Evolutionary conservation across 1,140 invertebrate genomes (phyloP), one percentile per base, ranked within the genome.

Genomic region (Pseudobourletiella spinata): DNA sequence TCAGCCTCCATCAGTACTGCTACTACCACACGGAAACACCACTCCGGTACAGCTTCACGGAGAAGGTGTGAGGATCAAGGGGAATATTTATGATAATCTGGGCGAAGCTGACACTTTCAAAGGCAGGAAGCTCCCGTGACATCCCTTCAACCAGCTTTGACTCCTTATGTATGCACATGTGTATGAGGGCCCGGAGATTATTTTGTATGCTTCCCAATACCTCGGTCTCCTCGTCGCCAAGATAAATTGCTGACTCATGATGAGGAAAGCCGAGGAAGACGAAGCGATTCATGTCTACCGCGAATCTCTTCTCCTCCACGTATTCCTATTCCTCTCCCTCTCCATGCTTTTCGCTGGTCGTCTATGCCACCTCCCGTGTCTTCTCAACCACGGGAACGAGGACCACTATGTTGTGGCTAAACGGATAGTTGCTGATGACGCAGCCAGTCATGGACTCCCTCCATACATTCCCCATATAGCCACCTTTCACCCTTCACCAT

Each of bases 241-340:
- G 50, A 60, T 60, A 60, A 60, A 60, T 60, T 60, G 50, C 59
- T 60, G 59, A 60, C 46, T 60, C 59, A 50, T 52, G 59, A 60
- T 60, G 59, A 50, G 48, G 20, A 28, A n/a, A 60, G 42, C 48
- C 29, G 50, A 48, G 22, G 22, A 48, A 20, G 14, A 52, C 11
- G 11, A 22, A 20, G 22, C 22, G n/a, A 20, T 22, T 8, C 24
- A 22, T 46, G 4, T n/a, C n/a, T 6, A 22, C n/a, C 35, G 8
- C 35, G n/a, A 39, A 39, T 11, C n/a, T 39, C 35, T 39, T 39
- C 35, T 39, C n/a, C 35, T 39, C n/a, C 35, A 11, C 8, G 8
- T 39, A n/a, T n/a, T 39, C 8, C 35, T 39, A 11, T n/a, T n/a
- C 35, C 35, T n/a, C 35, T 39, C 35, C n/a, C 35, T 39, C 35